Base-by-base conservation (phyloP, 2,888 invertebrate species). In the Drosophila paucipuncta region DNA sequence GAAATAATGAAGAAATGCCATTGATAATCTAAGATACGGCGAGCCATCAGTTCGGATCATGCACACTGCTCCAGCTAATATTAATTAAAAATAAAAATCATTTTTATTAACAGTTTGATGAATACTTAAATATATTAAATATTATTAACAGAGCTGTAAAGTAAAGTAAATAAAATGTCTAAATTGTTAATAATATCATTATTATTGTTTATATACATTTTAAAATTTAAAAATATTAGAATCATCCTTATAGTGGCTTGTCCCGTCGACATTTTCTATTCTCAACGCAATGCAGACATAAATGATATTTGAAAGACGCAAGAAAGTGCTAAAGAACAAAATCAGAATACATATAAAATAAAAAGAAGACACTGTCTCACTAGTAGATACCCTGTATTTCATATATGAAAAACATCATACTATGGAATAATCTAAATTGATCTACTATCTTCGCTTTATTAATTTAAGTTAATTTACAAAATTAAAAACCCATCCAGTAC, bases 1-100 rank as follows among this genome's bases (percentile, higher is more conserved):
- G 57, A 78, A 84, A 74, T 89, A 84, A 89, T 89, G 82, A 86
- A 77, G 69, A 84, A 66, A 62, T 63, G 35, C 63, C 52, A 52
- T 9, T 49, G 25, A 69, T 67, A 52, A 18, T 67, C 68, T 69
- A 54, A 57, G 64, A 9, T 13, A 63, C 25, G 67, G 63, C 62
- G n/a, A 52, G 37, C 63, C 18, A 9, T 1, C 58, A 3, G 30
- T 1, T 10, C 0, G 28, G 1, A 77, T 77, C 78, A 82, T 78
- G 47, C 10, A 77, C 68, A 50, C 3, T 6, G 11, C 9, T 13
- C 2, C 50, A 59, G 33, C 35, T 60, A 18, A 13, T 13, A 11
- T 50, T 3, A 11, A 37, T 16, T 37, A 13, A 16, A 47, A 13
- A 7, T 35, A 39, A 4, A 33, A 25, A n/a, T 22, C 22, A 22